Conservation (phyloP, 2,888 invertebrate genomes). For the Macropis europaea region DNA sequence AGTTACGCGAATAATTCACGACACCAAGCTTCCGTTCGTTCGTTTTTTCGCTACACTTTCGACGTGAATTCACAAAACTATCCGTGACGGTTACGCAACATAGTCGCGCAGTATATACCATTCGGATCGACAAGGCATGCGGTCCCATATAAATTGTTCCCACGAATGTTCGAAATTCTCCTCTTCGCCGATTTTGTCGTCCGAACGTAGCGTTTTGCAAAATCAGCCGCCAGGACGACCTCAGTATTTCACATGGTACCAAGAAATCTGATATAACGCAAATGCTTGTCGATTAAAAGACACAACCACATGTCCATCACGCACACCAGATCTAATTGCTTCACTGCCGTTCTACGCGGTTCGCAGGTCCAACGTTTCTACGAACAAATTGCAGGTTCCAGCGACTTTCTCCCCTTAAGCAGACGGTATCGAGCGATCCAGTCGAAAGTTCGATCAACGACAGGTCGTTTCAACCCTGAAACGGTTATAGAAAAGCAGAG, state of each 20-base stretch:
- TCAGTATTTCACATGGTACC: no score
- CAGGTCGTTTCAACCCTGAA: neutral
- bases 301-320: no score
- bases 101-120: neutral
- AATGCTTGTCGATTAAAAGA: no score
- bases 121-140: neutral
- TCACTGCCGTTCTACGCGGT: no score
- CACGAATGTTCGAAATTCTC: neutral
- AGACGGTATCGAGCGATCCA: no score
- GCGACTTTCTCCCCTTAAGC: no score
- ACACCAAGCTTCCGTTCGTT: neutral
- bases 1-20: neutral
- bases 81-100: neutral
- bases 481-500: neutral
- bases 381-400: no score
- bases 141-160: neutral
- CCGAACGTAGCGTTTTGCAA: neutral
- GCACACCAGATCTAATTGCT: no score
- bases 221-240: no score
- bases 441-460: neutral
- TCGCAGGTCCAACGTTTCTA: no score
- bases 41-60: neutral
- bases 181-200: neutral
- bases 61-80: constrained; percentile 5
- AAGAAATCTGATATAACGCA: no score